These are phyloP conservation scores for Mesochorus sp. DNA, from an alignment of 2,888 invertebrate genomes.

Conservation along the genomic window DNA sequence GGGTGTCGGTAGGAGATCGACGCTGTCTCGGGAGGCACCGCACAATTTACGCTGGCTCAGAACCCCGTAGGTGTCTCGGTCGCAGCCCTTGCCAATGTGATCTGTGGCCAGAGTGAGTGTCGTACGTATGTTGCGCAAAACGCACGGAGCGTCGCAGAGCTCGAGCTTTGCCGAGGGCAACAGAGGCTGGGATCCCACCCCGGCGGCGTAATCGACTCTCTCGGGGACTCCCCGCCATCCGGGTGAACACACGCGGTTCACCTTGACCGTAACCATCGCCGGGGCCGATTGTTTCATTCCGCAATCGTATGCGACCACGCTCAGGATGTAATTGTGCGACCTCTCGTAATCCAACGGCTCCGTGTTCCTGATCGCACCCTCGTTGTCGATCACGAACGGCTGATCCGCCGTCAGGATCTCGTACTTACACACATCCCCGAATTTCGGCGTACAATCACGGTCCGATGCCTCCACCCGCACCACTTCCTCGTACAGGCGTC, in stretches of 20 bases:
- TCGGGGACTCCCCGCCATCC: conserved; percentile 88
- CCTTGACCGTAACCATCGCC: conserved; percentile 98
- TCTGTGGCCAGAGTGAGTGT: conserved; percentile 89
- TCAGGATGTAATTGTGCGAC: conserved; percentile 97
- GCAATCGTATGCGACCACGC: conserved; percentile 98
- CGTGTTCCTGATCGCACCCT: conserved; percentile 96
- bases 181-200: conserved; percentile 89
- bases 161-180: conserved; percentile 90
- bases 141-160: conserved; percentile 85
- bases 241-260: conserved; percentile 84
- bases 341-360: conserved; percentile 96
- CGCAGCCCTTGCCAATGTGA: conserved; percentile 98
- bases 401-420: conserved; percentile 96
- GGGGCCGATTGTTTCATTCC: conserved; percentile 97
- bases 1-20: conserved; percentile 93
- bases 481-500: conserved; percentile 94
- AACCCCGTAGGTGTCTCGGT: conserved; percentile 95
- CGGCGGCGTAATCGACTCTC: conserved; percentile 92
- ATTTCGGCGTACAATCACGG: conserved; percentile 96
- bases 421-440: conserved; percentile 98
- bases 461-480: conserved; percentile 96
- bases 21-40: conserved; percentile 91
- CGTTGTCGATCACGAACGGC: conserved; percentile 95
- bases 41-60: conserved; percentile 93
- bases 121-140: conserved; percentile 84